Conservation (phyloP, 53 echinoderm and acorn worm species). For the Patiria pectinifera region DNA sequence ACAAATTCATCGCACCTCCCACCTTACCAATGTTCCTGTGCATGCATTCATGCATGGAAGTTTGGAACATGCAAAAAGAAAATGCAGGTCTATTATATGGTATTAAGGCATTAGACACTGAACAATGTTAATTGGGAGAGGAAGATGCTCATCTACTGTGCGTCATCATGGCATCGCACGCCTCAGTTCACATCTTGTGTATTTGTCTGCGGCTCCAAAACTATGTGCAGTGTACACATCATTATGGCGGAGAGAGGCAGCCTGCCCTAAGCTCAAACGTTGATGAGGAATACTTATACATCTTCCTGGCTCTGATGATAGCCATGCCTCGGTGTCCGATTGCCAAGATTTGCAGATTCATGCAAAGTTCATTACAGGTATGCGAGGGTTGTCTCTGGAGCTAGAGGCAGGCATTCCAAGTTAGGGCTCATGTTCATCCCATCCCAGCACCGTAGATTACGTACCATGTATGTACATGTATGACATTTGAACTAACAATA, state of each 20-base stretch:
- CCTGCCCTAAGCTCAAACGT: neutral
- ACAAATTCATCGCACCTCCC: no score
- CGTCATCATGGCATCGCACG: neutral
- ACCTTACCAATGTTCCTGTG: no score
- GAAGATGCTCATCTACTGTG: neutral
- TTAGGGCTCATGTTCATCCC: neutral
- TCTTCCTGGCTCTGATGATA: neutral
- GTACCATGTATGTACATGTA: no score
- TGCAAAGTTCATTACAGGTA: neutral
- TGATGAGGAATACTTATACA: neutral
- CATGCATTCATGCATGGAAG: no score
- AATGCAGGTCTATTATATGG: no score
- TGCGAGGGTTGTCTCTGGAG: neutral
- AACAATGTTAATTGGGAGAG: neutral
- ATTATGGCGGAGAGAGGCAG: neutral
- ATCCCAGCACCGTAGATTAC: neutral
- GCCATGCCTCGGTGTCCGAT: neutral
- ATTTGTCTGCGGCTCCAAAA: neutral
- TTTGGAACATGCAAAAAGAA: no score
- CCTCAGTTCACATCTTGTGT: neutral
- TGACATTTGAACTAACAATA: neutral
- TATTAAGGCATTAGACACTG: neutral
- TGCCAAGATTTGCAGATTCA: neutral
- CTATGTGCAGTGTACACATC: conserved; percentile 11
- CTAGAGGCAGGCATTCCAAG: conserved; percentile 11